Conservation (phyloP, 2,113 vertebrate genomes). For the Tetraodon nigroviridis region DNA sequence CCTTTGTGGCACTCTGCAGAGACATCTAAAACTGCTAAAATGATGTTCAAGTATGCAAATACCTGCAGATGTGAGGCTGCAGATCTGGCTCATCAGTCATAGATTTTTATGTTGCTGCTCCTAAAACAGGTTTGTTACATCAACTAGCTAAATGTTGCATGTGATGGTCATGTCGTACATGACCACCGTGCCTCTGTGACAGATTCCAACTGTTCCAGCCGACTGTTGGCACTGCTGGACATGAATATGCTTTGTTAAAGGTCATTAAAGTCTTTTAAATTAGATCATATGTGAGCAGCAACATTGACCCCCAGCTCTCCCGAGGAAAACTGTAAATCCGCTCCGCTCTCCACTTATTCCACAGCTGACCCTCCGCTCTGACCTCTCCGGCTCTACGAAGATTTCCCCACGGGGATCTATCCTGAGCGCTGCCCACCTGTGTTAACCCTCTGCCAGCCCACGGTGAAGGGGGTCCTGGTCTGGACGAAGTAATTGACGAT, state of each 20-base stretch:
- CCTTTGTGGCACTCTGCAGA: no score
- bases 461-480: conserved; percentile 87
- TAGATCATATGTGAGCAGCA: conserved; percentile 25
- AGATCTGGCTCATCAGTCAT: no score
- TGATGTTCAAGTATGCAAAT: no score
- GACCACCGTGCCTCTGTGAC: no score
- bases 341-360: no score
- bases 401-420: conserved; percentile 28
- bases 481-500: conserved; percentile 82
- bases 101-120: no score
- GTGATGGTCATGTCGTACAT: no score
- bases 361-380: conserved; percentile 1
- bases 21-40: no score
- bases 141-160: no score
- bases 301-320: conserved; percentile 16
- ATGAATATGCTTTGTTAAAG: conserved; percentile 3
- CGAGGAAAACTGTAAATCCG: conserved; percentile 7
- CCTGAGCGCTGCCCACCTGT: conserved; percentile 76
- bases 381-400: not conserved
- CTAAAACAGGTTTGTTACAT: no score
- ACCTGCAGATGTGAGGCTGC: no score
- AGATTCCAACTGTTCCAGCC: no score
- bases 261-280: conserved; percentile 21
- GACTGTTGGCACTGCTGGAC: not conserved
- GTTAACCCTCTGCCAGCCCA: conserved; percentile 87